A percentile compares a stretch with the other conserved stretches of the same genome.
Conservation (phyloP, 1,140 invertebrate species). For the Formica selysi region DNA sequence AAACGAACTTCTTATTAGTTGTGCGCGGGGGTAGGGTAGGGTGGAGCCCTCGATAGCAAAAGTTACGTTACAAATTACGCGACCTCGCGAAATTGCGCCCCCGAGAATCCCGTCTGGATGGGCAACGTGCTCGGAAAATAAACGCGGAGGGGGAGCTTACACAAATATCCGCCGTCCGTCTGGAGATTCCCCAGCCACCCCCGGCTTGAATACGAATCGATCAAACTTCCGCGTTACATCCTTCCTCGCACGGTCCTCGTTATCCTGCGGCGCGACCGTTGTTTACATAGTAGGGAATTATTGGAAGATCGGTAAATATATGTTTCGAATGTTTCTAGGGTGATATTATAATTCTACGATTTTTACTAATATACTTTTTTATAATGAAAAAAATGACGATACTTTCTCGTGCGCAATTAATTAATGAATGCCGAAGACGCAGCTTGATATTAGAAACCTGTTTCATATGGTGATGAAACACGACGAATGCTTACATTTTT, state of each 20-base stretch:
- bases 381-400: background rate
- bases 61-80: conserved; percentile 56
- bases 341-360: too few relatives aligned
- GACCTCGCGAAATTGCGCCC: conserved; percentile 43
- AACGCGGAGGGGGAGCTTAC: conserved; percentile 35
- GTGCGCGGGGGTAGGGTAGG: background rate
- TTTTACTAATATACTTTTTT: too few relatives aligned
- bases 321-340: too few relatives aligned
- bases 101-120: conserved; percentile 32
- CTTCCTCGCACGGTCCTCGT: conserved; percentile 3
- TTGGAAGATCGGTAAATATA: background rate
- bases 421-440: background rate
- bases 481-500: background rate
- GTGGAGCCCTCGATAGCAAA: conserved; percentile 20
- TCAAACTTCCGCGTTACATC: conserved; percentile 46
- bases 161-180: conserved; percentile 30
- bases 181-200: conserved; percentile 4
- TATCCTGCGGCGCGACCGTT: conserved; percentile 10
- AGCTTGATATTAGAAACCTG: background rate
- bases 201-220: conserved; percentile 48
- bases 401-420: background rate
- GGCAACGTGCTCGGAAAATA: conserved; percentile 44
- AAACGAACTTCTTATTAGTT: conserved; percentile 52
- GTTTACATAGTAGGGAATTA: conserved; percentile 30
- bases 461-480: too few relatives aligned